Evolutionary conservation across 2,797 vertebrate species (phyloP).

Genomic region (Perodicticus potto): DNA sequence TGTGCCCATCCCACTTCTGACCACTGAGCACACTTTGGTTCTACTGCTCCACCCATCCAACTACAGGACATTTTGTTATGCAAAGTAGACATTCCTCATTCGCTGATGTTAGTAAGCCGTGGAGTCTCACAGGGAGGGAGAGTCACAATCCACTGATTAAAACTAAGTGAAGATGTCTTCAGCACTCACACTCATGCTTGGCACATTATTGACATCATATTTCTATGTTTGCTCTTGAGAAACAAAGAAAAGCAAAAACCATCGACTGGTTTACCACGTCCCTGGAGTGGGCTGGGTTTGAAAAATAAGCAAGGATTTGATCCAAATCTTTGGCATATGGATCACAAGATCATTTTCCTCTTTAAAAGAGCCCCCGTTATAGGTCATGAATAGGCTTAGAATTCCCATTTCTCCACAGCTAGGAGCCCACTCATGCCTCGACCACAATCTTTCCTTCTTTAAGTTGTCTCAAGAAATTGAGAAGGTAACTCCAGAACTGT

Average conservation of each 20-base stretch:
- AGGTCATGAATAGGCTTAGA: not conserved
- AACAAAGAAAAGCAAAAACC: not conserved
- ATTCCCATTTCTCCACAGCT: not conserved
- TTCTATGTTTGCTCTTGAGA: not conserved
- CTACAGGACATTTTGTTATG: not conserved
- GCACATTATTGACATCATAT: not conserved
- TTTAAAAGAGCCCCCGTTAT: not conserved
- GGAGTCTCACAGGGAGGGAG: not conserved
- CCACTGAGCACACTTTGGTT: not conserved
- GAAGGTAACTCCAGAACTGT: not conserved
- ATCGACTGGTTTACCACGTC: not conserved
- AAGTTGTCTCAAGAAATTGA: not conserved
- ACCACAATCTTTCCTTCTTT: not conserved
- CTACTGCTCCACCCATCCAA: not conserved
- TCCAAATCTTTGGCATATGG: not conserved
- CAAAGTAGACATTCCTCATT: not conserved
- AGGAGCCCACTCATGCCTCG: not conserved
- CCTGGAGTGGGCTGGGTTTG: not conserved
- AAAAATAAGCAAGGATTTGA: conserved; percentile 18
- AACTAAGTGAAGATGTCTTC: not conserved
- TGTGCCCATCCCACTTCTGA: not conserved
- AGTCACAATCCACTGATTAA: conserved; percentile 1
- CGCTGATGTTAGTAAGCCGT: not conserved
- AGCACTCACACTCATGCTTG: not conserved
- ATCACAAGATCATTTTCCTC: not conserved